Evolutionary conservation across 53 echinoderm and acorn worm genomes (phyloP).

Genomic region (Holothuria scabra): DNA sequence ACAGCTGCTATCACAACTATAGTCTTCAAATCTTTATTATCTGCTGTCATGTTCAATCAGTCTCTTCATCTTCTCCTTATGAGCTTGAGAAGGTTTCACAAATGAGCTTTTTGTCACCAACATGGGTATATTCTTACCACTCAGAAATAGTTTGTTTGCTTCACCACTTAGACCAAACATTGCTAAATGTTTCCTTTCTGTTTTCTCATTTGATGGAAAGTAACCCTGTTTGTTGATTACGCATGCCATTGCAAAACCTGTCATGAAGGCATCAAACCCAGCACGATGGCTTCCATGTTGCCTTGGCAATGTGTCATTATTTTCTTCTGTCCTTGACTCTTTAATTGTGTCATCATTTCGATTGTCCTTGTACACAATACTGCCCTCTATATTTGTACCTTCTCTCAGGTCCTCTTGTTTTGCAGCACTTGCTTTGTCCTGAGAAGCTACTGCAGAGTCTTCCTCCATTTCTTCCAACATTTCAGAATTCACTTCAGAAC

Average conservation of each 20-base stretch:
- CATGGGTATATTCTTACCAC: constrained; percentile 89
- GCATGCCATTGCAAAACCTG: constrained; percentile 83
- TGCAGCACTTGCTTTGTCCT: neutral
- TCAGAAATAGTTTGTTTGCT: constrained; percentile 81
- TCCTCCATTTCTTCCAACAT: constrained; percentile 11
- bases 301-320: neutral
- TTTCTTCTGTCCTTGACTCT: neutral
- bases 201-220: constrained; percentile 7
- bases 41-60: constrained; percentile 10
- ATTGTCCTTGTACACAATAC: too few species aligned
- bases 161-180: constrained; percentile 52
- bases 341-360: neutral
- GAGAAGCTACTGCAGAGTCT: constrained; percentile 3
- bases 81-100: constrained; percentile 78
- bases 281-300: constrained; percentile 78
- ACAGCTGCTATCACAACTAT: too few species aligned
- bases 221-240: constrained; percentile 59
- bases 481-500: neutral
- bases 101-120: constrained; percentile 83
- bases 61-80: constrained; percentile 82
- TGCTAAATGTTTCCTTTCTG: constrained; percentile 23
- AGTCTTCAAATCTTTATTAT: too few species aligned
- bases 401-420: neutral
- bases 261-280: constrained; percentile 99
- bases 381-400: neutral